Evolutionary conservation across 2,888 invertebrate genomes (phyloP), one percentile per base, ranked within the genome.

Genomic region (Megalurothrips usitatus): DNA sequence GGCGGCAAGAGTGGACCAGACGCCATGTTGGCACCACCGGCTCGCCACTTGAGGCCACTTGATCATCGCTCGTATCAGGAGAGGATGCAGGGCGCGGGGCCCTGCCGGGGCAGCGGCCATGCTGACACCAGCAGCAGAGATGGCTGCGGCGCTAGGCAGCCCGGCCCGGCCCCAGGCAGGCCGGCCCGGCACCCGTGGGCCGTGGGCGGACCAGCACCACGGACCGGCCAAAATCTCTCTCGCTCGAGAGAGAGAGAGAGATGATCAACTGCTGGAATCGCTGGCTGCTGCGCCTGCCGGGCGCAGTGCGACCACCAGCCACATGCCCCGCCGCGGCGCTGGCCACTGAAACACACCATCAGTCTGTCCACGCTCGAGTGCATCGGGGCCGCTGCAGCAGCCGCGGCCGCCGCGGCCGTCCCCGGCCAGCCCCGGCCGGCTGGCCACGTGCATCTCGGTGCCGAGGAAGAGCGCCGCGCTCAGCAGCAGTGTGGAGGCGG

Each of bases 21-120:
- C 58, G 58, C 58, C 58, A 58, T 58, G 58, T 58, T 58, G 58
- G 58, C 58, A 58, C 58, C 52, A 52, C 52, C 58, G 19, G 6
- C 58, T 58, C 58, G 58, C 58, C 58, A 58, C 58, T 58, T 58
- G 58, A 58, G 58, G 58, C 58, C 34, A 58, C 58, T 58, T 58
- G 58, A 58, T 58, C 58, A 58, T 58, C 58, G 19, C 19, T 17
- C 58, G 58, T 58, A 58, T 58, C 58, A 58, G n/a, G n/a, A n/a
- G 34, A 43, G 34, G 34, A 43, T 43, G 34, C 34, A 43, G 34
- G 6, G 34, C 34, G 34, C 34, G 6, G 34, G 34, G 34, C 34
- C 34, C 34, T 43, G 34, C 3, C 34, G 58, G 17, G 0, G 58
- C 14, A 58, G 58, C 4, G 19, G 14, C 58, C 6, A 17, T 58